Base-by-base conservation (phyloP, 2,888 invertebrate genomes). In the Machimus rusticus region DNA sequence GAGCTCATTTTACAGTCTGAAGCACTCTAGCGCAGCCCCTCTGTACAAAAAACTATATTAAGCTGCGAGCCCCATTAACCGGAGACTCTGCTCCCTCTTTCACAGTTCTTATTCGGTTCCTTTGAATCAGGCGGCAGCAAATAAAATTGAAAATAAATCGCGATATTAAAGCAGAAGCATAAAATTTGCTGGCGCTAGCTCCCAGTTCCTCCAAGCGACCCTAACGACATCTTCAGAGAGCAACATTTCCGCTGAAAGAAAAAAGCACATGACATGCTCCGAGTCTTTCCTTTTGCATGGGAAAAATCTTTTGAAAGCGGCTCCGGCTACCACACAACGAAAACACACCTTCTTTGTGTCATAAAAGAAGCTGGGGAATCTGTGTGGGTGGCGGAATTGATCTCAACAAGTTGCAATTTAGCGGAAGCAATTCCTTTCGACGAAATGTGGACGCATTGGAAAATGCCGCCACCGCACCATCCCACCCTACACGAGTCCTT, bases 381-480 rank as follows among this genome's bases (percentile, higher is more conserved):
- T 19, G 23, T 23, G 8, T 12, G 66, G 66, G 66, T 66, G 28
- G 23, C 14, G 31, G 51, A 51, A 79, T 79, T 55, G 79, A 79
- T 79, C 51, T 79, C 79, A 79, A 79, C 51, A 79, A 79, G 79
- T 79, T 79, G 51, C 31, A 79, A 79, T 28, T 79, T 79, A 51
- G 16, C 51, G 79, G 51, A 79, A 79, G 55, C 51, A 79, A 79
- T 46, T 76, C 28, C 51, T 23, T 66, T 66, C 12, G 28, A 23
- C 28, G 66, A 66, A 66, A 66, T 66, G 66, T 66, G 19, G 28
- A 28, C 66, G 23, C 66, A 66, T 66, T 4, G 66, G 28, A 28
- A 66, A 66, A 66, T 12, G n/a, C 2, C 12, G 8, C 1, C 66
- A 9, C 19, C 66, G 28, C 23, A 12, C 43, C 43, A 16, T 1